Evolutionary conservation across 2,113 vertebrate species (phyloP), one percentile per base, ranked within the genome.

Genomic region (Salvelinus fontinalis): DNA sequence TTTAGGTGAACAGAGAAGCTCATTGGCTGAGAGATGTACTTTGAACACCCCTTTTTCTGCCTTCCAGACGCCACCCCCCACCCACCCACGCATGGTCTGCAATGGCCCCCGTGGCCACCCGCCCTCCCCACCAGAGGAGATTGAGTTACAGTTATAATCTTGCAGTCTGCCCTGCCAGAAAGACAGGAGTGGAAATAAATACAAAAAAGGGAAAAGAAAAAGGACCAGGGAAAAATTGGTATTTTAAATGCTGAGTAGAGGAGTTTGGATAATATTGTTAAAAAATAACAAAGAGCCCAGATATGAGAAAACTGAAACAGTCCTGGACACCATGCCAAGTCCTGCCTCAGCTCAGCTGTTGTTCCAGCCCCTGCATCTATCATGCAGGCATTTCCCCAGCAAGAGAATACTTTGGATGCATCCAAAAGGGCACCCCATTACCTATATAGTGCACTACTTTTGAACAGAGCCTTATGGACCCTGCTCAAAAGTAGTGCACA

Each of bases 291-390:
- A 87, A 77, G 84, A 85, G 92, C 92, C 92, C 92, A 93, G 89
- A 87, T 90, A 92, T 92, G 90, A 93, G 90, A 90, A 93, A 93
- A 93, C 90, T 93, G 85, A 84, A 91, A 90, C 91, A 90, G 88
- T 86, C 86, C 88, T 44, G 82, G 83, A 79, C 79, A 73, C 70
- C 1, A 75, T 85, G 91, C 89, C 88, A 92, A 91, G 83, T 84
- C 79, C 88, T 88, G 84, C 87, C 90, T 93, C 92, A 93, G 93
- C 93, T 94, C 92, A 93, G 93, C 93, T 94, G 93, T 92, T 93
- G 90, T 88, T 92, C 87, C 89, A 62, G 59, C 59, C 87, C 84
- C 79, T 89, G 84, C 89, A 92, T 92, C 91, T 91, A 94, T 93
- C 91, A 92, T 88, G 89, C 86, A 89, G 86, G 80, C 91, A 91